Evolutionary conservation across 1,140 invertebrate genomes (phyloP).

Genomic region (Phenacoccus solenopsis): DNA sequence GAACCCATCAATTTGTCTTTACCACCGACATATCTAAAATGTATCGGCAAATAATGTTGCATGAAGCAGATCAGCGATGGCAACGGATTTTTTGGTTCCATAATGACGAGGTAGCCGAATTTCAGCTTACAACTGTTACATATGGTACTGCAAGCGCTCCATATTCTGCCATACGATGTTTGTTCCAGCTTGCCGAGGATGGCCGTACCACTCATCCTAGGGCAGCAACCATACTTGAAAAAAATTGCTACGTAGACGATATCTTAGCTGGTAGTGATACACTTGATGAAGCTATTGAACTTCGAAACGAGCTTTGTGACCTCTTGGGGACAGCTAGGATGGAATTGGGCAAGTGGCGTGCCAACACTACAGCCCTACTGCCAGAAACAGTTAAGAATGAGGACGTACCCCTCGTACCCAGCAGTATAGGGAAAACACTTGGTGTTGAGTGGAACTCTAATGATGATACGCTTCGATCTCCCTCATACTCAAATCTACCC

Average conservation of each 20-base stretch:
- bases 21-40: constrained; percentile 34
- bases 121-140: constrained; percentile 33
- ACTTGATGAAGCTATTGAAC: constrained; percentile 24
- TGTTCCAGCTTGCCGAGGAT: constrained; percentile 28
- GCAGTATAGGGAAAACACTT: background rate
- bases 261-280: constrained; percentile 28
- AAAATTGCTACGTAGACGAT: constrained; percentile 34
- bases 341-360: constrained; percentile 28
- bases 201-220: constrained; percentile 27
- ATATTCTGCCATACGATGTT: constrained; percentile 31
- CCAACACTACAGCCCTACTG: constrained; percentile 15
- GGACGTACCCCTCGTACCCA: too few species aligned
- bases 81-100: constrained; percentile 36
- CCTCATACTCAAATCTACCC: background rate
- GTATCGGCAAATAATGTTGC: constrained; percentile 34
- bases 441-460: background rate
- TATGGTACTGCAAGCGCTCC: constrained; percentile 33
- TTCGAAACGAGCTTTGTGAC: constrained; percentile 21
- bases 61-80: constrained; percentile 30
- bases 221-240: constrained; percentile 25
- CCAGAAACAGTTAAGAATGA: background rate
- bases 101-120: constrained; percentile 26
- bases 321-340: constrained; percentile 19
- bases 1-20: constrained; percentile 30
- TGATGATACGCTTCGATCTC: background rate